Evolutionary conservation across 2,113 vertebrate species (phyloP).

Genomic region (Chionomys nivalis): DNA sequence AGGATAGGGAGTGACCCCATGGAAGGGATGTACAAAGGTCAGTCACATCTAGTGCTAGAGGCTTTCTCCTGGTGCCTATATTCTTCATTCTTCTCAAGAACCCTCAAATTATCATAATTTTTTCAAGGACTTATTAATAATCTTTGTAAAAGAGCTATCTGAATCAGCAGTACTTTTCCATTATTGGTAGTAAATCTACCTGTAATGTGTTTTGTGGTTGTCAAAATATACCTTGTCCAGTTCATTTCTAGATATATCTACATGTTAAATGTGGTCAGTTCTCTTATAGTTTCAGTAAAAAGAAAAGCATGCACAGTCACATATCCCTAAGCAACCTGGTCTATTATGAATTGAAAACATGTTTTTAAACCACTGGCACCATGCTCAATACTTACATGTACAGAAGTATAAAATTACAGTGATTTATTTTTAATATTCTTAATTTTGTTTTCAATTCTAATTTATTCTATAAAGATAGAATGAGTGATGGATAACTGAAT

Average conservation of each 20-base stretch:
- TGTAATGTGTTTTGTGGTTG: neutral
- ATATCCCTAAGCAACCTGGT: neutral
- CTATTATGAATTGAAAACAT: neutral
- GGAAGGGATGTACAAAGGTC: neutral
- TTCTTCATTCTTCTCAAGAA: neutral
- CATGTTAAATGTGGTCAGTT: neutral
- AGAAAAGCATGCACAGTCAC: neutral
- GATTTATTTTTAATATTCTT: neutral
- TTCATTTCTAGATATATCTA: neutral
- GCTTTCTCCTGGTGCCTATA: neutral
- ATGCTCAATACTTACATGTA: neutral
- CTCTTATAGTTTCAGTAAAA: neutral
- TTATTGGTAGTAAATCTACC: neutral
- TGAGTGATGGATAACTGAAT: neutral
- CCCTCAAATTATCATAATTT: neutral
- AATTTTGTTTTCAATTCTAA: neutral
- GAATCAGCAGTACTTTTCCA: neutral
- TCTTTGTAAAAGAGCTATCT: neutral
- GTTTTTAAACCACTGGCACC: neutral
- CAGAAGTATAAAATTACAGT: neutral
- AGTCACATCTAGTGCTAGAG: neutral
- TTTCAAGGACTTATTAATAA: slow-evolving; percentile 37
- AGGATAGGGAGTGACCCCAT: neutral
- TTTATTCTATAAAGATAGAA: neutral
- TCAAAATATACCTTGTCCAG: neutral